phyloP scores from a whole-genome alignment of 2,113 vertebrate genomes.

The Podiceps cristatus region DNA sequence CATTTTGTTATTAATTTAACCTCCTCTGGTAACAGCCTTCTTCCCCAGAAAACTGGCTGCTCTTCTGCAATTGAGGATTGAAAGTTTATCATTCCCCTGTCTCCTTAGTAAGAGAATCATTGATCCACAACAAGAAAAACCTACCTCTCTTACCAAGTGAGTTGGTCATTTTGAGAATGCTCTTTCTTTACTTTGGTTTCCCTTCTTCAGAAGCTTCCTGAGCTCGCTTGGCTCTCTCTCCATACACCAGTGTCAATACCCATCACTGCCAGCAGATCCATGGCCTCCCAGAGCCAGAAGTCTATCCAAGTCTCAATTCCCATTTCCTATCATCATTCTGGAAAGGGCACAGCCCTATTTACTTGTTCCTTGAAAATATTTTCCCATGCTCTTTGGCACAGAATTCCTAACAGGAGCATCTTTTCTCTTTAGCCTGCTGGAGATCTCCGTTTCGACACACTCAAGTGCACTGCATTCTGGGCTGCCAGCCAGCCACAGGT shows the following conservation, averaged over 20 bases:
- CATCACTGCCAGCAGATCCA: rapidly evolving
- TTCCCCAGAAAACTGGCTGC: neutral
- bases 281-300: neutral
- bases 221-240: neutral
- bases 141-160: neutral
- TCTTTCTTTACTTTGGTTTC: neutral
- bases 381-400: neutral
- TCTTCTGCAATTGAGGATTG: neutral
- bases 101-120: neutral
- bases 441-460: neutral
- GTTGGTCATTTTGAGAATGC: neutral
- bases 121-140: neutral
- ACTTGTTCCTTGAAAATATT: neutral
- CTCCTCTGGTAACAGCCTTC: neutral
- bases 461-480: neutral
- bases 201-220: neutral
- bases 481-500: slow-evolving; percentile 35
- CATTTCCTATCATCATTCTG: neutral
- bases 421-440: slow-evolving; percentile 11
- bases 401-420: neutral
- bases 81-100: neutral
- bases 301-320: neutral
- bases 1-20: neutral
- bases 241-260: neutral
- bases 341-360: neutral